Conservation (phyloP, 2,113 vertebrate genomes). For the Myrmecobius fasciatus region DNA sequence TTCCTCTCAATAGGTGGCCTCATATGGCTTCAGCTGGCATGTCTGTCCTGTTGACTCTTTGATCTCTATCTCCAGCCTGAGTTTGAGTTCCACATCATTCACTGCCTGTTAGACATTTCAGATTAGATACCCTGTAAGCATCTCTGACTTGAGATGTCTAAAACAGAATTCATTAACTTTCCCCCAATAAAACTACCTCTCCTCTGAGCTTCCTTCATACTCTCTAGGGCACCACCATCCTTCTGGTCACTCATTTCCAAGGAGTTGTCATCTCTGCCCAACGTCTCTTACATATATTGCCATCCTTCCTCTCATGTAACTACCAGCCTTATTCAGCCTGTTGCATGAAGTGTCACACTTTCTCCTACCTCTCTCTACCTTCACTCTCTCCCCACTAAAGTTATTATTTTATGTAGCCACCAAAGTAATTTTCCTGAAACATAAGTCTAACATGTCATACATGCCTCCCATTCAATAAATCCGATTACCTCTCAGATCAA, state of each 20-base stretch:
- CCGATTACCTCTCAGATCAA: not conserved
- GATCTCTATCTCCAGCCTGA: not conserved
- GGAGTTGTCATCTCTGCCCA: not conserved
- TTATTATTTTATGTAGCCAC: too few species aligned
- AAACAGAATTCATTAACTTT: not conserved
- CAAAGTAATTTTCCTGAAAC: not conserved
- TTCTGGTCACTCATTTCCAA: not conserved
- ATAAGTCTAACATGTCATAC: not conserved
- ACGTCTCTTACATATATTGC: not conserved
- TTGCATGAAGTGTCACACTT: not conserved
- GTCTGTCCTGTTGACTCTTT: not conserved
- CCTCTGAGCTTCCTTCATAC: not conserved
- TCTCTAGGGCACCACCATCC: not conserved
- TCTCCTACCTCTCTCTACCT: too few species aligned
- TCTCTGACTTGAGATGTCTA: not conserved
- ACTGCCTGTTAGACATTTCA: not conserved
- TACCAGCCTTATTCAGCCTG: not conserved
- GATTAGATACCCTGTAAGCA: not conserved
- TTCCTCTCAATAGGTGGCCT: too few species aligned
- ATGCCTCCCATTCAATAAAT: not conserved
- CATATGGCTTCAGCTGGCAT: not conserved
- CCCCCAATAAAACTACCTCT: not conserved
- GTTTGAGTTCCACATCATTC: not conserved
- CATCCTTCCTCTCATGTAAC: not conserved
- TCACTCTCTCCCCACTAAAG: too few species aligned